Percentiles rank a stretch among this genome's conserved stretches.
phyloP scores from a whole-genome alignment of 2,113 vertebrate genomes.

The Acrocephalus kingi region DNA sequence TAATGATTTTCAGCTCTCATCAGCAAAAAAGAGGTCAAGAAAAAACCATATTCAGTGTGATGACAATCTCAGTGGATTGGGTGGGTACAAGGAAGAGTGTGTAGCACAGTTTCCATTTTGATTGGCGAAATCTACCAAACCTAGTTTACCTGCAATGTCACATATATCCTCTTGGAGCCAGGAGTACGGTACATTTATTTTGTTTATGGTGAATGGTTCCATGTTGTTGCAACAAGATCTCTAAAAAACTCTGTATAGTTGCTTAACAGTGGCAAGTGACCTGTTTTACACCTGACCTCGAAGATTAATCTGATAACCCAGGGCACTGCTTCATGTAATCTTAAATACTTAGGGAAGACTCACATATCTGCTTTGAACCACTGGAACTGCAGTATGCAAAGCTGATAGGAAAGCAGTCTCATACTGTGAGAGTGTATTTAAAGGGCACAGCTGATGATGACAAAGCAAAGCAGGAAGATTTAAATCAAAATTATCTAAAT shows the following conservation, averaged over 20 bases:
- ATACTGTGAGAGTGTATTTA: neutral
- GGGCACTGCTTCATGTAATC: neutral
- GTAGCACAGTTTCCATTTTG: neutral
- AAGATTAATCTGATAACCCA: neutral
- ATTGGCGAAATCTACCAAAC: neutral
- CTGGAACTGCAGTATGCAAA: neutral
- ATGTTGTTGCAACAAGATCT: neutral
- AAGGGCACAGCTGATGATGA: neutral
- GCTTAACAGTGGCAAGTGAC: neutral
- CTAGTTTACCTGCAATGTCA: neutral
- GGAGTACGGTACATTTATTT: neutral
- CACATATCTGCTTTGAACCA: neutral
- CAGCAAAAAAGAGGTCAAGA: neutral
- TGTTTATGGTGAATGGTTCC: neutral
- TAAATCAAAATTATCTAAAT: neutral
- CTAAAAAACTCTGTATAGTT: neutral
- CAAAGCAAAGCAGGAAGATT: neutral
- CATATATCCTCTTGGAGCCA: neutral
- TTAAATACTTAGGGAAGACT: neutral
- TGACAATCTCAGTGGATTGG: neutral
- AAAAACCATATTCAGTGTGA: neutral
- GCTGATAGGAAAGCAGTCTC: neutral
- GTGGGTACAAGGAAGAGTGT: neutral
- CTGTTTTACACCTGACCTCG: neutral
- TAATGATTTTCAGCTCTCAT: neutral